Conservation (phyloP, 1,140 invertebrate species). For the Cydia splendana region DNA sequence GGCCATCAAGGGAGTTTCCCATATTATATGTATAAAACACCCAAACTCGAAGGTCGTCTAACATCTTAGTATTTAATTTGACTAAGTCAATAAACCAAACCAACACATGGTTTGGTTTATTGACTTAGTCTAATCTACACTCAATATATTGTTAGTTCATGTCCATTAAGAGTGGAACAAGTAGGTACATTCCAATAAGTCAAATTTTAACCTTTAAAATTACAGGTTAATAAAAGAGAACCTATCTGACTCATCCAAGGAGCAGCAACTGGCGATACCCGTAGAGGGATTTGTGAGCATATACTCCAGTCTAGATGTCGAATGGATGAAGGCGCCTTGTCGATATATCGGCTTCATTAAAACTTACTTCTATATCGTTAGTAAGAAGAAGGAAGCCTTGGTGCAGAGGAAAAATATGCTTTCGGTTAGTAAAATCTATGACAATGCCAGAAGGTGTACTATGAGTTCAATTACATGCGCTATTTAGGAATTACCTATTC, state of each 20-base stretch:
- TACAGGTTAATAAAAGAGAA: constrained; percentile 66
- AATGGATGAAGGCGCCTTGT: constrained; percentile 51
- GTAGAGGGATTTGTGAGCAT: constrained; percentile 61
- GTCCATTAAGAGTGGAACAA: neutral
- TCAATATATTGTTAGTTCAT: too few species aligned
- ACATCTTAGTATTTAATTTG: too few species aligned
- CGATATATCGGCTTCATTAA: constrained; percentile 65
- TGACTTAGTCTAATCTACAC: too few species aligned
- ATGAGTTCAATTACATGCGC: too few species aligned
- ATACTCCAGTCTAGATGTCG: constrained; percentile 53
- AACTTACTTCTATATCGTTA: constrained; percentile 61
- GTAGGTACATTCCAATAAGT: neutral
- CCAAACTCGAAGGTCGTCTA: too few species aligned
- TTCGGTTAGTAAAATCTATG: constrained; percentile 45
- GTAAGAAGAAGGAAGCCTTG: constrained; percentile 55
- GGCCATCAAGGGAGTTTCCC: too few species aligned
- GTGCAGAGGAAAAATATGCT: constrained; percentile 59
- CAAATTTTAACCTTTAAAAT: constrained; percentile 15
- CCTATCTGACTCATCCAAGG: constrained; percentile 47
- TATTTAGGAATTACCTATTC: too few species aligned
- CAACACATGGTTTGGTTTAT: too few species aligned
- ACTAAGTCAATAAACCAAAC: too few species aligned
- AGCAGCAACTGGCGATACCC: constrained; percentile 53
- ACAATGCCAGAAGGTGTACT: neutral
- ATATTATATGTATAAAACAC: too few species aligned